Conservation (phyloP, 2,113 vertebrate genomes). For the Pluvialis apricaria region DNA sequence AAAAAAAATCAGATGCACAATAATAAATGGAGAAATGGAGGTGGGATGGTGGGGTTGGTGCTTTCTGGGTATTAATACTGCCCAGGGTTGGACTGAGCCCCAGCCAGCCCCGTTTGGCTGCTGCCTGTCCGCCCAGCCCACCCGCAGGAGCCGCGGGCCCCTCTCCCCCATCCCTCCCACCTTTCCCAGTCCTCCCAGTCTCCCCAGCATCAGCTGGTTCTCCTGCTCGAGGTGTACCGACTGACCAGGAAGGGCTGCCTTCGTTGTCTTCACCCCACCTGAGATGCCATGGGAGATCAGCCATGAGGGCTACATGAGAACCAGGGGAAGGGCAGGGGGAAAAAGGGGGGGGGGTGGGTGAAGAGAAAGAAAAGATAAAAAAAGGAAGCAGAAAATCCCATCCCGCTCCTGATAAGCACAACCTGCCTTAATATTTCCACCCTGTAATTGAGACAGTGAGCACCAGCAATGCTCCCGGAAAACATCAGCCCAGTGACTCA, state of each 20-base stretch:
- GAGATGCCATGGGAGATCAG: neutral
- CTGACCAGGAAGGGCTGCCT: neutral
- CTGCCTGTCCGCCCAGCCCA: neutral
- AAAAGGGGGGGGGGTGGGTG: accelerated
- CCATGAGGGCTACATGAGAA: accelerated
- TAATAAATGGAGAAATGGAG: neutral
- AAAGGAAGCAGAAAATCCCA: neutral
- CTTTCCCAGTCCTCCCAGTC: neutral
- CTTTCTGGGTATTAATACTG: neutral
- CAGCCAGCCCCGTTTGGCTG: neutral
- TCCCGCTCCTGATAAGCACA: neutral
- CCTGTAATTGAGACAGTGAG: neutral
- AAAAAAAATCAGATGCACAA: neutral
- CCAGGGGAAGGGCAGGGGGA: neutral
- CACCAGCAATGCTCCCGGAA: neutral
- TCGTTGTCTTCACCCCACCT: neutral
- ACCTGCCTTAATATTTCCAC: neutral
- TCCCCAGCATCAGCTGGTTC: neutral
- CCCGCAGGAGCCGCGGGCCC: too few species aligned
- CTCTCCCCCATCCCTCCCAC: neutral
- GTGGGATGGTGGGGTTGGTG: neutral
- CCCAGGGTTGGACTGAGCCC: neutral
- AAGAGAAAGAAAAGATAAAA: neutral
- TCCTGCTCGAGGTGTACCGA: neutral
- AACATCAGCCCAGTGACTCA: neutral